These are phyloP conservation scores for Plebejus melissa DNA, from an alignment of 2,888 invertebrate genomes.

Conservation along the genomic window DNA sequence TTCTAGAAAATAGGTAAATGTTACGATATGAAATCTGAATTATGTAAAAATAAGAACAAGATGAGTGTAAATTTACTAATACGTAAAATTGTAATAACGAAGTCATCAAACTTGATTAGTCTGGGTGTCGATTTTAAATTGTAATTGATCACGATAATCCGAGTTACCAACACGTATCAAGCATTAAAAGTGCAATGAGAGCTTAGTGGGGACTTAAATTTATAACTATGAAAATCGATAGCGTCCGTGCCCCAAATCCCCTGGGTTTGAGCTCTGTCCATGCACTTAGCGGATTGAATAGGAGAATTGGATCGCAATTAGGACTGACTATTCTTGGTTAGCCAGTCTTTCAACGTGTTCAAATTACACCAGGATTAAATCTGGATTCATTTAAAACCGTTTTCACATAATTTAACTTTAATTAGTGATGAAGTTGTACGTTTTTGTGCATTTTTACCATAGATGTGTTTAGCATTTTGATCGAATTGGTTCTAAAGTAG, in stretches of 20 bases:
- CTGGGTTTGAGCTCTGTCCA: constrained; percentile 27
- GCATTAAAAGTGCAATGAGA: constrained; percentile 11
- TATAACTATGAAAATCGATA: constrained; percentile 31
- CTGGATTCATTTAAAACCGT: constrained; percentile 1
- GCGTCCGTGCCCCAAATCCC: constrained; percentile 29
- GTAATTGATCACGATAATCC: constrained; percentile 1
- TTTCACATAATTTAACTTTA: neutral
- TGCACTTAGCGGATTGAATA: constrained; percentile 31
- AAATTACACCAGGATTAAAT: constrained; percentile 21
- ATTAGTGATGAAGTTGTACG: constrained; percentile 10
- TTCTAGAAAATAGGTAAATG: too few species aligned
- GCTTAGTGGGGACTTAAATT: constrained; percentile 10
- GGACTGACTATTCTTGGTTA: constrained; percentile 28
- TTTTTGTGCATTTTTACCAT: neutral
- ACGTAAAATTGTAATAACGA: too few species aligned
- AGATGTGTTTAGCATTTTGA: too few species aligned
- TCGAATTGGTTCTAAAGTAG: too few species aligned
- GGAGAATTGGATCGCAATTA: constrained; percentile 29
- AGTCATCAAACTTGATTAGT: neutral
- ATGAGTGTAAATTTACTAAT: too few species aligned
- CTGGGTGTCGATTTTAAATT: neutral
- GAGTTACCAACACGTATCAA: constrained; percentile 1
- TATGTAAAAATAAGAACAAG: too few species aligned
- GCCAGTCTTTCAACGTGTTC: constrained; percentile 27
- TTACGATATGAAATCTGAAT: too few species aligned